Conservation (phyloP, 1,140 invertebrate genomes). For the Drepana arcuata region DNA sequence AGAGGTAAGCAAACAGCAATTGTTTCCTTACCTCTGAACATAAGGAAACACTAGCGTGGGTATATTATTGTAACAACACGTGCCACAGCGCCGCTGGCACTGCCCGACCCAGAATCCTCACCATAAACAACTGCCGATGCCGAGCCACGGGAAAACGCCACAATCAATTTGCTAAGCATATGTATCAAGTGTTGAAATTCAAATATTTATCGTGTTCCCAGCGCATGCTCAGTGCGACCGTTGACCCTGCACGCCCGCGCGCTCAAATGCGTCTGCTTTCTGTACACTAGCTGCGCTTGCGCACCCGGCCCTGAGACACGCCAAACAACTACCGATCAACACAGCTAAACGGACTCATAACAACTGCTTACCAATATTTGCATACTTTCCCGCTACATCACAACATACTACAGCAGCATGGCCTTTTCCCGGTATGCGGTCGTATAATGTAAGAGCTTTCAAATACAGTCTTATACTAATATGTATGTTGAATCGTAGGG, state of each 20-base stretch:
- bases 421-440: too few species aligned
- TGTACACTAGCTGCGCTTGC: conserved; percentile 23
- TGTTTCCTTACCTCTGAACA: too few species aligned
- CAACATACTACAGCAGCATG: background rate
- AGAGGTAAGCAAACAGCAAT: too few species aligned
- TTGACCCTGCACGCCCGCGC: conserved; percentile 54
- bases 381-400: too few species aligned
- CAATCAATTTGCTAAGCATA: conserved; percentile 66
- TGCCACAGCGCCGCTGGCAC: conserved; percentile 1
- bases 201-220: conserved; percentile 70
- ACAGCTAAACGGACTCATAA: too few species aligned
- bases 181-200: conserved; percentile 69
- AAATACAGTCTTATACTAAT: too few species aligned
- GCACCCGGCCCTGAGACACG: conserved; percentile 24
- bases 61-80: too few species aligned
- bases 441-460: too few species aligned
- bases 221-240: conserved; percentile 48
- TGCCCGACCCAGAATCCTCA: conserved; percentile 30
- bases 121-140: conserved; percentile 33
- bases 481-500: too few species aligned
- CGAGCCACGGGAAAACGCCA: conserved; percentile 35
- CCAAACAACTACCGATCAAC: conserved; percentile 23
- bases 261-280: conserved; percentile 45
- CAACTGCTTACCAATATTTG: too few species aligned
- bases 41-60: too few species aligned